Percentiles rank a stretch among this genome's conserved stretches.
phyloP scores from a whole-genome alignment of 2,113 vertebrate species.

The Phylloscopus whistleri region DNA sequence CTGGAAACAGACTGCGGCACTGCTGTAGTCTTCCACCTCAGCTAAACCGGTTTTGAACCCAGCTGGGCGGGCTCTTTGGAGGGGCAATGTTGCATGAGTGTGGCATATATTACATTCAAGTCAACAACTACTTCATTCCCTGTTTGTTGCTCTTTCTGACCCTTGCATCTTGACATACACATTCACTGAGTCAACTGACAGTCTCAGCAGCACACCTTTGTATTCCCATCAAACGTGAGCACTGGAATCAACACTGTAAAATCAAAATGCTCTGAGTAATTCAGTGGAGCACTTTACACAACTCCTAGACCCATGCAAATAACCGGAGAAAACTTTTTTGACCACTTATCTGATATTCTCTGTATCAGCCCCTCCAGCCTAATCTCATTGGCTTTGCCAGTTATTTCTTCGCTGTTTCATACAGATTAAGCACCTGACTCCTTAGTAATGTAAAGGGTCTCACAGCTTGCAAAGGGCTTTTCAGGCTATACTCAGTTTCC shows the following conservation, averaged over 20 bases:
- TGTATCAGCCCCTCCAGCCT: not conserved
- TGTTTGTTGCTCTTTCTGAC: not conserved
- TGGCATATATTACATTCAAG: not conserved
- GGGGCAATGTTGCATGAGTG: not conserved
- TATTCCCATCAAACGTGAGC: not conserved
- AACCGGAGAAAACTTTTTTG: not conserved
- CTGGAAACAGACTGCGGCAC: not conserved
- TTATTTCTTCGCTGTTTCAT: not conserved
- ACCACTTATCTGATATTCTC: fast-evolving
- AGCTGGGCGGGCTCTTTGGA: not conserved
- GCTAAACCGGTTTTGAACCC: not conserved
- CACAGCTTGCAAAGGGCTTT: not conserved
- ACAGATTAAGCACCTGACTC: not conserved
- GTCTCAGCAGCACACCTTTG: not conserved
- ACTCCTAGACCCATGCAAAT: not conserved
- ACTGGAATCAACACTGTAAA: not conserved
- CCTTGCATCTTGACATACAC: not conserved
- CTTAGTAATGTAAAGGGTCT: not conserved
- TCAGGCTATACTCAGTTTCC: not conserved
- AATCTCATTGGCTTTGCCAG: not conserved
- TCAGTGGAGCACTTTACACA: not conserved
- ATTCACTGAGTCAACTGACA: not conserved
- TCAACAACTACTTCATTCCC: not conserved
- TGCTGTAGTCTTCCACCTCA: not conserved
- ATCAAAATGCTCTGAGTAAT: not conserved